These are phyloP conservation scores for Sinosuthora webbiana DNA, from an alignment of 2,113 vertebrate genomes.

Conservation along the genomic window DNA sequence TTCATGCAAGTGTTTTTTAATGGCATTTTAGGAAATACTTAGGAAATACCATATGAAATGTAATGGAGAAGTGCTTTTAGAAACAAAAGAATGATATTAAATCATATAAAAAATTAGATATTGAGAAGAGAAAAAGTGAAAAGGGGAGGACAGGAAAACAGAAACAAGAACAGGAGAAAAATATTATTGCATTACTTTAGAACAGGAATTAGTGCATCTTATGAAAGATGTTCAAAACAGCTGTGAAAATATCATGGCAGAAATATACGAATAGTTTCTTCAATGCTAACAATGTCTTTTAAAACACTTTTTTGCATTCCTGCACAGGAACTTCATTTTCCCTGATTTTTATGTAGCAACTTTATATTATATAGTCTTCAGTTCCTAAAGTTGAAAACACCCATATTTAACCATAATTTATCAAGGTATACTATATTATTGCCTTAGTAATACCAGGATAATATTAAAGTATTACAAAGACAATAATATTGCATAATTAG, in stretches of 20 bases:
- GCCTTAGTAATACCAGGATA: not conserved
- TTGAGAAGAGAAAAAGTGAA: not conserved
- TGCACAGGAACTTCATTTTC: not conserved
- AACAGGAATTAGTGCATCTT: not conserved
- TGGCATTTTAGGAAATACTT: not conserved
- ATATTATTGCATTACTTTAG: not conserved
- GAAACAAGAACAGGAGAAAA: not conserved
- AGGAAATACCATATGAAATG: not conserved
- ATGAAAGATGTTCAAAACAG: not conserved
- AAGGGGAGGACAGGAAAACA: not conserved
- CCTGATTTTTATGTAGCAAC: not conserved
- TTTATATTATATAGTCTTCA: not conserved
- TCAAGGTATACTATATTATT: not conserved
- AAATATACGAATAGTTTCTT: not conserved
- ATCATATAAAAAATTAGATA: not conserved
- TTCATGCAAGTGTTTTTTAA: not conserved
- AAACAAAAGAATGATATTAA: not conserved
- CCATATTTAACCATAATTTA: not conserved
- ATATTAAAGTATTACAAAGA: not conserved
- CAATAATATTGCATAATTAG: not conserved
- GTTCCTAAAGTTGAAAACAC: not conserved
- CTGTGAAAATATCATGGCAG: not conserved
- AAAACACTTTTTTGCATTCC: not conserved
- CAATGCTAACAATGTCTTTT: not conserved
- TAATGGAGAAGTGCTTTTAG: not conserved